Base-by-base conservation (phyloP, 2,113 vertebrate genomes). In the Psilopogon haemacephalus region DNA sequence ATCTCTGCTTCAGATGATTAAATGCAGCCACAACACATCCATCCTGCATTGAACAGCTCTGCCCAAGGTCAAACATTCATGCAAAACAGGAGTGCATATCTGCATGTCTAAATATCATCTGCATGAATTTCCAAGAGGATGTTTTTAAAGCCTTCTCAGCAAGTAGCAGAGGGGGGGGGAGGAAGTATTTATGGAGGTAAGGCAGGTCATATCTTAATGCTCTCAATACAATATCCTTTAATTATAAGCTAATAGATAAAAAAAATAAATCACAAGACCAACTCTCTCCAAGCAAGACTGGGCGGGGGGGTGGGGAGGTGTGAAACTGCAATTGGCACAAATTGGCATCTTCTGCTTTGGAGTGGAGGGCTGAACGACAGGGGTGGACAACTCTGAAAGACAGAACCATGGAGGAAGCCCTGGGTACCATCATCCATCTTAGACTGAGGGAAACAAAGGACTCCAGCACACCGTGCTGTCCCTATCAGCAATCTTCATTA, bases 21-120 rank as follows among this genome's bases (percentile, higher is more conserved):
- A 97, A 96, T 74, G 94, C 96, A 95, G 97, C 87, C 95, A 91
- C 94, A 76, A 89, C 94, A 89, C 97, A 97, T 95, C 95, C 97
- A 93, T 97, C 96, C 90, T 91, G 84, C 88, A 68, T 18, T 89
- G 70, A 93, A 91, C 81, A 55, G 91, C 96, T 95, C 95, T 96
- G 79, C 96, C 92, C 98, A 97, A 98, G 97, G 97, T 97, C 97
- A 97, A 91, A 96, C 95, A 88, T 95, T 95, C 96, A 94, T 79
- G 93, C 96, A 96, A 94, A 97, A 91, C 84, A 84, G 97, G 91
- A 93, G 91, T 89, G 87, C 62, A 70, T 92, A 95, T 95, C 96
- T 96, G 95, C 96, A 89, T 91, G 93, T 94, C 92, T 97, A 90
- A 95, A 95, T 76, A 89, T 84, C 93, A 92, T 96, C 94, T 81